Evolutionary conservation across 2,797 vertebrate species (phyloP), one percentile per base, ranked within the genome.

Genomic region (Poeciliopsis paucimaculata): DNA sequence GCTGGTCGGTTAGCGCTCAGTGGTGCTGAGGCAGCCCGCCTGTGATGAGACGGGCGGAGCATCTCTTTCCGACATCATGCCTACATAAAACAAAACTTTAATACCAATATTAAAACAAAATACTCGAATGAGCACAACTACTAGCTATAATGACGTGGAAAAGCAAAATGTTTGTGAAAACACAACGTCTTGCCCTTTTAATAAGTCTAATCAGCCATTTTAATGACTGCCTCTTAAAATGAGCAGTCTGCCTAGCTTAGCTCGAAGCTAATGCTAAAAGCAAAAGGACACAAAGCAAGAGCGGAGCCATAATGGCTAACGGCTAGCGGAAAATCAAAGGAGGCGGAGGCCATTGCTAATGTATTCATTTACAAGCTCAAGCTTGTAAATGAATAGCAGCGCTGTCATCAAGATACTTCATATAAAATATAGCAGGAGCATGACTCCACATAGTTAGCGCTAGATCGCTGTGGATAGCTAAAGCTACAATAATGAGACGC

Each of bases 131-230:
- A 11, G 1, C 13, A 0, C 0, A 0, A 0, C 0, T 36, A 5
- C 31, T 1, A 12, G 16, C 41, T 0, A 12, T 0, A 31, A 51
- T 23, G 6, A 51, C 2, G 1, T 26, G 4, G 11, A 34, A 34
- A 18, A n/a, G 4, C 15, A 20, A 26, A 23, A 11, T 62, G 49
- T 28, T 75, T 47, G 64, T 51, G 45, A 12, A 34, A 23, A 13
- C 18, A 39, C 6, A 11, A 46, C 26, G 76, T 62, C 72, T 8
- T 60, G 76, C 81, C 77, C 49, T 89, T 93, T 89, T 92, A 87
- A 77, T 87, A 81, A 71, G 60, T 81, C 53, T 77, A 90, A 91
- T 92, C 90, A 92, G 87, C 90, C 91, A 91, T 94, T 93, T 94
- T 92, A 90, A 90, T 92, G 81, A 86, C 79, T 83, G 77, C 72